phyloP scores from a whole-genome alignment of 2,797 vertebrate genomes.

The Selene dorsalis region DNA sequence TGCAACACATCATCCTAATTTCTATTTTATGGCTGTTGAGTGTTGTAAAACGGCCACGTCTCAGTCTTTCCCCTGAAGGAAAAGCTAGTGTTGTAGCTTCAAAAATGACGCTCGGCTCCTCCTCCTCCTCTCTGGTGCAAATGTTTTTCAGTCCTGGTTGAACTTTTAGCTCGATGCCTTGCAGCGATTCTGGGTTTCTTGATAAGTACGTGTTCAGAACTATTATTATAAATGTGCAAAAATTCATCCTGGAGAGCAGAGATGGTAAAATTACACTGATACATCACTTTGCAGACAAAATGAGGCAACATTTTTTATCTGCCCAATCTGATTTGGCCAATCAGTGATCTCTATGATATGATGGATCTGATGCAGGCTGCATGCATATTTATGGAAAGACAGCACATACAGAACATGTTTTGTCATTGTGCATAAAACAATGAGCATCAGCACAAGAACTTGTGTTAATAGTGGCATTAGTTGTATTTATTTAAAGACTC shows the following conservation, averaged over 20 bases:
- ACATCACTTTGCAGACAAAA: neutral
- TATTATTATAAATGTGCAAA: neutral
- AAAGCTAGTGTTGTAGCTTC: neutral
- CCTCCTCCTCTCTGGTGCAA: neutral
- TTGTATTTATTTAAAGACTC: neutral
- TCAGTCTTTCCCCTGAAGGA: no score
- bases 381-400: neutral
- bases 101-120: neutral
- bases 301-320: neutral
- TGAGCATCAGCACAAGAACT: neutral
- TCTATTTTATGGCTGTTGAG: no score
- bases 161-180: neutral
- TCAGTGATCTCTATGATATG: neutral
- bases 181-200: neutral
- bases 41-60: no score
- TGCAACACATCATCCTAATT: neutral
- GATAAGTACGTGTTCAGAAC: neutral
- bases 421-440: neutral
- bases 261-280: neutral
- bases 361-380: neutral
- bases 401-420: neutral
- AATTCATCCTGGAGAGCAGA: neutral
- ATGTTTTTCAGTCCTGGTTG: neutral
- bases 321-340: neutral
- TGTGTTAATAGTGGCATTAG: neutral